A percentile compares a stretch with the other conserved stretches of the same genome.
Conservation (phyloP, 2,797 vertebrate species). For the Pteronotus mesoamericanus region DNA sequence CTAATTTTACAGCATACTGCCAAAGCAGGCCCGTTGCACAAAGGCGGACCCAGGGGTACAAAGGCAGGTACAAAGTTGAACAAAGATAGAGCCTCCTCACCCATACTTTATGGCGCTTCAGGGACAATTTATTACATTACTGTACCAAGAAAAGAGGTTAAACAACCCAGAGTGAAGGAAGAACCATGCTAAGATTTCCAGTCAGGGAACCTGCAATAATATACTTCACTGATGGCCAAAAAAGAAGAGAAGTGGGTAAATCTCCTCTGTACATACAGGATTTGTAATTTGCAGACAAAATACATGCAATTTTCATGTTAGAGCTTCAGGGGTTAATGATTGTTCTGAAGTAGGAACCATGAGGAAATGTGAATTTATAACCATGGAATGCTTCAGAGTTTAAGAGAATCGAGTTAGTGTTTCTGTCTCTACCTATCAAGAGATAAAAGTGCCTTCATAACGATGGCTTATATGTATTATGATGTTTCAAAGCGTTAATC, state of each 20-base stretch:
- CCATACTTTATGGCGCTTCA: constrained; percentile 8
- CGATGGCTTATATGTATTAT: constrained; percentile 70
- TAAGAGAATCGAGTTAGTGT: constrained; percentile 45
- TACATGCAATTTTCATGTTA: background rate
- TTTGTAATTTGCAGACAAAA: background rate
- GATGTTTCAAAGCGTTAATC: constrained; percentile 60
- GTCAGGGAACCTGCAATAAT: background rate
- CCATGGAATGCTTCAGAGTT: constrained; percentile 61
- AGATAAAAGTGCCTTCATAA: constrained; percentile 64
- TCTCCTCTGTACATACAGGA: background rate
- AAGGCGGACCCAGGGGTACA: background rate
- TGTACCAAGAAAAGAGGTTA: background rate
- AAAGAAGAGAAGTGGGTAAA: background rate
- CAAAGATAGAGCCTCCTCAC: background rate
- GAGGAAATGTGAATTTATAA: constrained; percentile 60
- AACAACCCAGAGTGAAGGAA: background rate
- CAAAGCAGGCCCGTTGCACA: background rate
- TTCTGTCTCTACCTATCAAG: background rate
- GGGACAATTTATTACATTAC: constrained; percentile 10
- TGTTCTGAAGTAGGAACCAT: background rate
- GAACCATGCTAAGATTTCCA: background rate
- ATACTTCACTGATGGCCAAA: background rate
- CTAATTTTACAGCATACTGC: constrained; percentile 56
- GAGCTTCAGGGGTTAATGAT: constrained; percentile 3
- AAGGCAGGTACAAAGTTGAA: background rate